phyloP scores from a whole-genome alignment of 2,888 invertebrate species.

The Ernsta delagoae region DNA sequence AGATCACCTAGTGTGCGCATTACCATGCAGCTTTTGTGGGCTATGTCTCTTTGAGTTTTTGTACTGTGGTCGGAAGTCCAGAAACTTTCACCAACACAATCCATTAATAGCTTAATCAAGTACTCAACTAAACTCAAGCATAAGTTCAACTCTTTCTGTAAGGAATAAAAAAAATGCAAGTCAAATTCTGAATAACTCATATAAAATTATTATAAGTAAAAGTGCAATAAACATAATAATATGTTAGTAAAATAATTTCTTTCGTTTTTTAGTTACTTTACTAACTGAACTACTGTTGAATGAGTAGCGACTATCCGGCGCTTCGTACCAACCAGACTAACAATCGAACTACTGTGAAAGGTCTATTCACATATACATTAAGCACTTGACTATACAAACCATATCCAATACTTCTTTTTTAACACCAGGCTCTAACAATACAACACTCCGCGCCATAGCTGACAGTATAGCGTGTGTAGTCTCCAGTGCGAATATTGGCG shows the following conservation, averaged over 20 bases:
- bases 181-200: too few species aligned
- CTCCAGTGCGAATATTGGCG: conserved; percentile 72
- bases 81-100: conserved; percentile 81
- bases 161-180: conserved; percentile 38
- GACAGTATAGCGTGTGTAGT: conserved; percentile 61
- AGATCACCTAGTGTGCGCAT: conserved; percentile 86
- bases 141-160: conserved; percentile 80
- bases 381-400: conserved; percentile 47
- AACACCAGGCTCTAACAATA: conserved; percentile 49
- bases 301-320: too few species aligned
- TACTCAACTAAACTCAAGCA: conserved; percentile 76
- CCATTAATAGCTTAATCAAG: conserved; percentile 77
- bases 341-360: too few species aligned
- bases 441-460: conserved; percentile 62
- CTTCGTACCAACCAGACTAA: too few species aligned
- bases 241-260: too few species aligned
- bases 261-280: too few species aligned
- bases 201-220: too few species aligned
- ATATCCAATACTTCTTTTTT: conserved; percentile 57
- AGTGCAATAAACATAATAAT: too few species aligned
- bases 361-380: too few species aligned
- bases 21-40: conserved; percentile 81
- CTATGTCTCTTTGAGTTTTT: conserved; percentile 74
- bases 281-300: too few species aligned
- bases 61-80: conserved; percentile 79